Base-by-base conservation (phyloP, 2,888 invertebrate genomes). In the Dryocosmus kuriphilus region DNA sequence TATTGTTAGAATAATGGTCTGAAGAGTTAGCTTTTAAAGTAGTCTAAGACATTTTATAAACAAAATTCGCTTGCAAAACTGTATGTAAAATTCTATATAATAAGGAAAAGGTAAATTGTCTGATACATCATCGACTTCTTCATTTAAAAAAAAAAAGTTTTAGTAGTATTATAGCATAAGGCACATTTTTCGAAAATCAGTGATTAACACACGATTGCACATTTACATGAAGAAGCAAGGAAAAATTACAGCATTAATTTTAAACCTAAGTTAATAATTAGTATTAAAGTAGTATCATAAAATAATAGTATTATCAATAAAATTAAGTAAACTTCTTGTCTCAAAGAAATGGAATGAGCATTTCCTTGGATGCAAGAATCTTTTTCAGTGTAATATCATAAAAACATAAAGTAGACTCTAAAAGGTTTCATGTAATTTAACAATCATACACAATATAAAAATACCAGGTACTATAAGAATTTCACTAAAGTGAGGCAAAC, bases 41-140 rank as follows among this genome's bases (percentile, higher is more conserved):
- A 32, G 32, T 38, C 16, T 51, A n/a, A n/a, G n/a, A 51, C n/a
- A 62, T 32, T 62, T 32, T 2, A 32, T 32, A 65, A 14, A 46
- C 30, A 71, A 51, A 71, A 71, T 24, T 71, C 30, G 51, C n/a
- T 71, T 71, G 51, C 32, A 71, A 71, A 71, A 71, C 71, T 51
- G 51, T 71, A 51, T 38, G 11, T 30, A 51, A 67, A 71, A 46
- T 67, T 51, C 30, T 71, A n/a, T 71, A 38, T 41, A 65, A 38
- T 22, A 9, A 51, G 67, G n/a, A 51, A 27, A 51, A 51, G 46
- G 41, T 22, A 71, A n/a, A n/a, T n/a, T n/a, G n/a, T 46, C 30
- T 46, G 7, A 51, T 27, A 46, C 5, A 8, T 27, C n/a, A 51
- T 6, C 27, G 11, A 11, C n/a, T 30, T 30, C 14, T 46, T 51